Conservation (phyloP, 1,140 invertebrate genomes). For the Zaprionus gabonicus region DNA sequence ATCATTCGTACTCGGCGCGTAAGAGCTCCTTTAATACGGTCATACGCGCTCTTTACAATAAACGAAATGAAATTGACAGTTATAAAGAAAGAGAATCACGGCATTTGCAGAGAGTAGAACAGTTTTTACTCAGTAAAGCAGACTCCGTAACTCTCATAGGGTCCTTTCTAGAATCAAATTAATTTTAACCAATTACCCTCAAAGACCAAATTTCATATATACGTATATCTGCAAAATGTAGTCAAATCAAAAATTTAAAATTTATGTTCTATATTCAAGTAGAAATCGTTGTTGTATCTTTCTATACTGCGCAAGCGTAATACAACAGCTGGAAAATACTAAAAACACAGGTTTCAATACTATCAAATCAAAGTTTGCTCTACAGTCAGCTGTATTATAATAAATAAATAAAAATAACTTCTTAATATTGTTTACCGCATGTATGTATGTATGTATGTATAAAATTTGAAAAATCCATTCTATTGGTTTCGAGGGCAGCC, state of each 20-base stretch:
- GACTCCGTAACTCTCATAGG: background rate
- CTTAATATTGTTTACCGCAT: too few relatives aligned
- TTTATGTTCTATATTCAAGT: background rate
- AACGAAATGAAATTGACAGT: conserved; percentile 44
- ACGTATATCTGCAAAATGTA: background rate
- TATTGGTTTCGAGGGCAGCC: background rate
- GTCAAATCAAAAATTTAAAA: background rate
- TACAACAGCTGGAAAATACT: conserved; percentile 31
- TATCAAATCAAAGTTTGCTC: background rate
- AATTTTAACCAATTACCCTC: background rate
- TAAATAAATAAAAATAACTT: background rate
- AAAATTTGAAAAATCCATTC: too few relatives aligned
- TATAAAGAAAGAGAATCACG: conserved; percentile 53
- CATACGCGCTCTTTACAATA: conserved; percentile 1
- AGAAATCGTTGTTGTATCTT: background rate
- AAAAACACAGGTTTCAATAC: conserved; percentile 41
- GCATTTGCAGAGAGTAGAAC: conserved; percentile 50
- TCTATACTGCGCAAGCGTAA: conserved; percentile 53
- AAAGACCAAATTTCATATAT: background rate
- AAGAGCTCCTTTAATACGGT: conserved; percentile 40
- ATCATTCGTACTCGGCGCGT: conserved; percentile 34
- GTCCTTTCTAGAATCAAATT: background rate
- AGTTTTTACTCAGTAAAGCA: conserved; percentile 18
- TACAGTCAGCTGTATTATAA: background rate
- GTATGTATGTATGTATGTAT: too few relatives aligned